phyloP scores from a whole-genome alignment of 2,797 vertebrate species.

The Sebastes reedi region DNA sequence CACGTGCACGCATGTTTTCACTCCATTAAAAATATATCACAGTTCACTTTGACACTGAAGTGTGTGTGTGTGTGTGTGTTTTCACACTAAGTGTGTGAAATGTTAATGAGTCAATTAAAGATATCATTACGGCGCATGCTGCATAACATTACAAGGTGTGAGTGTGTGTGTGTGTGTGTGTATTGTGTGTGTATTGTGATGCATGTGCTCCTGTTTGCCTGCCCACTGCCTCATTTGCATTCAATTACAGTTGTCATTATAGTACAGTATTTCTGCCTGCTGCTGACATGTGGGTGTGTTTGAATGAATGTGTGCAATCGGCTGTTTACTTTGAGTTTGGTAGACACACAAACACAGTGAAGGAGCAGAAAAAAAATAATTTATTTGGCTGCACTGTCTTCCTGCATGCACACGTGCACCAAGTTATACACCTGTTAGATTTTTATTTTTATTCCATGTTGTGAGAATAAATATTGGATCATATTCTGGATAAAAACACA shows the following conservation, averaged over 20 bases:
- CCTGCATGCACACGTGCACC: not conserved
- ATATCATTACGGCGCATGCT: conserved; percentile 56
- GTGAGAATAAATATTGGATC: not conserved
- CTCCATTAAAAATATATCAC: conserved; percentile 11
- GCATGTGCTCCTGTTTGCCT: not conserved
- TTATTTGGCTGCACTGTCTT: not conserved
- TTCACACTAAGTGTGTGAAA: conserved; percentile 69
- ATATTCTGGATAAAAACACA: not conserved
- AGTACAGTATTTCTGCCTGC: conserved; percentile 2
- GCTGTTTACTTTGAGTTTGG: not conserved
- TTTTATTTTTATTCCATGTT: not conserved
- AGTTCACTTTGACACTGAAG: conserved; percentile 20
- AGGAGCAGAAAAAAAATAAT: not conserved
- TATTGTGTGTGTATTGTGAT: not conserved
- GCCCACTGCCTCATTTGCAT: conserved; percentile 31
- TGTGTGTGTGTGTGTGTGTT: conserved; percentile 32
- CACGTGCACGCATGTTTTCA: conserved; percentile 2
- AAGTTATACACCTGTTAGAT: not conserved
- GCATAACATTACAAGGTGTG: conserved; percentile 30
- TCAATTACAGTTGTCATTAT: conserved; percentile 29
- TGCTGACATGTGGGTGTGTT: not conserved
- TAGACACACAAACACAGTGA: not conserved
- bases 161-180: not conserved
- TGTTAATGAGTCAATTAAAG: conserved; percentile 72
- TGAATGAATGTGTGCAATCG: not conserved